These are phyloP conservation scores for Sula dactylatra DNA, from an alignment of 2,113 vertebrate genomes.

Conservation along the genomic window DNA sequence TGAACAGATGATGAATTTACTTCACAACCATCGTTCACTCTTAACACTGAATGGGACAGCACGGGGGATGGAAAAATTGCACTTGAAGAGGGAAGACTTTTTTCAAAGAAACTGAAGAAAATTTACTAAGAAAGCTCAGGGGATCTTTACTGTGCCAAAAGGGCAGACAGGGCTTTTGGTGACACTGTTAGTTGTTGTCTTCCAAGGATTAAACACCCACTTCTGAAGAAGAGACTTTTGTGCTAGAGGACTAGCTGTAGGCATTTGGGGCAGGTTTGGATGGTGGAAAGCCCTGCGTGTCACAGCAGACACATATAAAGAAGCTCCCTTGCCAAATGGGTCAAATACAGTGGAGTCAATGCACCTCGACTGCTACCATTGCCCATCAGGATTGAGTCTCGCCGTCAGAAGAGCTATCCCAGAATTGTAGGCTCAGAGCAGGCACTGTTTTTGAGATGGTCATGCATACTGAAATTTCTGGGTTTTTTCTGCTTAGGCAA, in stretches of 20 bases:
- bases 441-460: background rate
- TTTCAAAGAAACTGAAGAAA: background rate
- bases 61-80: background rate
- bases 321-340: background rate
- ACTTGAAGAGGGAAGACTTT: background rate
- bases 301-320: background rate
- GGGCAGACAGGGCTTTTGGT: background rate
- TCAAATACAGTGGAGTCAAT: background rate
- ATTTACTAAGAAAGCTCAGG: background rate
- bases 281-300: background rate
- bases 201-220: background rate
- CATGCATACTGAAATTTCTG: background rate
- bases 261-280: background rate
- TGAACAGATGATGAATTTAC: background rate
- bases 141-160: background rate
- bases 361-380: background rate
- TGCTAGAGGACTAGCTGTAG: background rate
- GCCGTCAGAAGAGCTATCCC: background rate
- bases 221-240: background rate
- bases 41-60: background rate
- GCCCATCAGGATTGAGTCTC: background rate
- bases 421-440: background rate
- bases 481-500: background rate
- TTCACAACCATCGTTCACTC: background rate
- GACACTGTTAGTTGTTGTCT: background rate